A percentile compares a stretch with the other conserved stretches of the same genome.
Conservation (phyloP, 2,113 vertebrate genomes). For the Halichoerus grypus region DNA sequence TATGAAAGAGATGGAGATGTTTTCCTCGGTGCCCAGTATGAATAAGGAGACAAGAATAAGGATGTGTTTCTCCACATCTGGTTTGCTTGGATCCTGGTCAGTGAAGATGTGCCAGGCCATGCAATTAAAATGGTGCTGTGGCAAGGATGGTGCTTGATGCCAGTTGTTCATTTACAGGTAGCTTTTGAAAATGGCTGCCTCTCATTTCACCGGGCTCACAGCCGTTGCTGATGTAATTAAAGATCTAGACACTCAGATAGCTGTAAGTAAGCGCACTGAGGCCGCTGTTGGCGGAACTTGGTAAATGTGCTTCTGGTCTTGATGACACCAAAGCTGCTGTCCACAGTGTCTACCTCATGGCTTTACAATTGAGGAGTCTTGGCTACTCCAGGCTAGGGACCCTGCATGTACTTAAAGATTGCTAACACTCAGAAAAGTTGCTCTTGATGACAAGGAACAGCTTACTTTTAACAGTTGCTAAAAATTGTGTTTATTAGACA, state of each 20-base stretch:
- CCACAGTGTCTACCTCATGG: background rate
- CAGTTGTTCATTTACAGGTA: slow-evolving; percentile 80
- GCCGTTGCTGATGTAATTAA: slow-evolving; percentile 89
- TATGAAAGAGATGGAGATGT: background rate
- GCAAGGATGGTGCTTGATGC: slow-evolving; percentile 70
- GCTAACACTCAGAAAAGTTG: slow-evolving; percentile 60
- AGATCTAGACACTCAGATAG: slow-evolving; percentile 90
- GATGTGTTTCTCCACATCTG: background rate
- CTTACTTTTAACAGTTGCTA: slow-evolving; percentile 61
- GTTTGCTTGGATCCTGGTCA: slow-evolving; percentile 27
- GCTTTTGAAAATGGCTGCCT: slow-evolving; percentile 85
- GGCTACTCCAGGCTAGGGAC: slow-evolving; percentile 33
- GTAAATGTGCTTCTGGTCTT: slow-evolving; percentile 75
- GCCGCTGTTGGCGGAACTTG: slow-evolving; percentile 33
- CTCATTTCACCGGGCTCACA: slow-evolving; percentile 87
- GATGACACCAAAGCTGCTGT: slow-evolving; percentile 24
- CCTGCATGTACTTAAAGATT: slow-evolving; percentile 66
- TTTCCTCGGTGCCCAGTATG: background rate
- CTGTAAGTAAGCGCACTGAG: slow-evolving; percentile 87
- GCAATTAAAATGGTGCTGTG: background rate
- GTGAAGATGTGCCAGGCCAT: background rate
- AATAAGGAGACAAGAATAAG: background rate
- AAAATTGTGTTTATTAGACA: slow-evolving; percentile 30
- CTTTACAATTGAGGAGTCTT: background rate
- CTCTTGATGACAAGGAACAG: slow-evolving; percentile 42